Evolutionary conservation across 2,113 vertebrate species (phyloP).

Genomic region (Crocuta crocuta): DNA sequence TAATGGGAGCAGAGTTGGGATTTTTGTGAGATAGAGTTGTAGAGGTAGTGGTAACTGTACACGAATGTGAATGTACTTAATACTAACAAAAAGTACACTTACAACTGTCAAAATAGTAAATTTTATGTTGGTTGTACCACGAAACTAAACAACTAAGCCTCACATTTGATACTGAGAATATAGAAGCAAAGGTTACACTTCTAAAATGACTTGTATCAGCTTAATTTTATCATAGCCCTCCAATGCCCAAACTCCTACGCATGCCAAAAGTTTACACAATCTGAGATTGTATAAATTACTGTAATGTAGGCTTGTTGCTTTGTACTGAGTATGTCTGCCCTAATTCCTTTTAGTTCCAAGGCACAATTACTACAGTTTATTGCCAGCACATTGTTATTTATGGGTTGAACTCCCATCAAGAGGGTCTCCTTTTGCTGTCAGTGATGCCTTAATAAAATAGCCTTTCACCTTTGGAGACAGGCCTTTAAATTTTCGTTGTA

Average conservation of each 20-base stretch:
- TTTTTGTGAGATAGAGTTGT: neutral
- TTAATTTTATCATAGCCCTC: slow-evolving; percentile 22
- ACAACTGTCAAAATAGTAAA: neutral
- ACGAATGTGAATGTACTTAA: neutral
- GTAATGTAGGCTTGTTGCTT: neutral
- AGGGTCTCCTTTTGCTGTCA: slow-evolving; percentile 74
- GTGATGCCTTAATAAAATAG: slow-evolving; percentile 74
- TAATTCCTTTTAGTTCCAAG: slow-evolving; percentile 58
- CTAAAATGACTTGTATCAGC: neutral
- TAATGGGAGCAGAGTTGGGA: neutral
- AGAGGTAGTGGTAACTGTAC: neutral
- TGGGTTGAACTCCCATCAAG: slow-evolving; percentile 67
- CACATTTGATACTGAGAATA: neutral
- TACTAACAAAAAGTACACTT: neutral
- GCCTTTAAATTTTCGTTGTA: slow-evolving; percentile 71
- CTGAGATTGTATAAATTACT: neutral
- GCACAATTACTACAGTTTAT: slow-evolving; percentile 66
- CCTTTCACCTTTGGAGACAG: slow-evolving; percentile 74
- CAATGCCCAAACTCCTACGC: neutral
- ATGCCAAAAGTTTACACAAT: slow-evolving; percentile 15
- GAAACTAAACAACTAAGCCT: neutral
- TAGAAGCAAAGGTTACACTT: neutral
- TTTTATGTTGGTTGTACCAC: neutral
- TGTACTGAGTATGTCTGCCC: slow-evolving; percentile 50
- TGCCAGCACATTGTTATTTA: slow-evolving; percentile 71